These are phyloP conservation scores for Harpalus rufipes DNA, from an alignment of 2,888 invertebrate genomes.

Conservation along the genomic window DNA sequence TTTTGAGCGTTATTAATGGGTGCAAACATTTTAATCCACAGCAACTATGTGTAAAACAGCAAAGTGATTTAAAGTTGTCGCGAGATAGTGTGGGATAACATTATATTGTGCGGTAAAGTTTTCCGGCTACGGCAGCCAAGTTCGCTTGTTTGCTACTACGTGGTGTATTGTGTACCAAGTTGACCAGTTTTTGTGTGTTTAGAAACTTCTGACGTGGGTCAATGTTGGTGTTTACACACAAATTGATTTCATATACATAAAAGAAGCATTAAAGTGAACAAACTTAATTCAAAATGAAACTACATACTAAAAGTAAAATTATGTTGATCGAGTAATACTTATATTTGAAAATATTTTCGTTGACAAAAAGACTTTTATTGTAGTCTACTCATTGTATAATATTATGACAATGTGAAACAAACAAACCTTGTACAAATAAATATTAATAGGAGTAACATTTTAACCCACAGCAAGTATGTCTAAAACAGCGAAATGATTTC, in stretches of 20 bases:
- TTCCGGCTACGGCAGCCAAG: slow-evolving; percentile 21
- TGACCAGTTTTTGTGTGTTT: slow-evolving; percentile 43
- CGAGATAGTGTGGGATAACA: slow-evolving; percentile 2
- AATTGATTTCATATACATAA: slow-evolving; percentile 1
- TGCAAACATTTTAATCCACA: slow-evolving; percentile 32
- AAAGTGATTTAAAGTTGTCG: slow-evolving; percentile 15
- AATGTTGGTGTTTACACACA: neutral
- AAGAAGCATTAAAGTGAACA: neutral
- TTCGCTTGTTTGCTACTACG: slow-evolving; percentile 6
- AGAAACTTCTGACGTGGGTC: slow-evolving; percentile 22
- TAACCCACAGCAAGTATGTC: too few species aligned
- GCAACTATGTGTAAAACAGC: slow-evolving; percentile 11
- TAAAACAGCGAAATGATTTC: too few species aligned
- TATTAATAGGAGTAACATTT: too few species aligned
- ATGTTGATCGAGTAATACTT: too few species aligned
- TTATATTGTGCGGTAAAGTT: slow-evolving; percentile 21
- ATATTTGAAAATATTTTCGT: too few species aligned
- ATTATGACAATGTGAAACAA: too few species aligned
- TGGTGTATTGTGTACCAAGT: slow-evolving; percentile 29
- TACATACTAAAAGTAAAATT: neutral
- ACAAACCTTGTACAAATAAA: too few species aligned
- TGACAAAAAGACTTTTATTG: too few species aligned
- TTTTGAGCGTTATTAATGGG: slow-evolving; percentile 39
- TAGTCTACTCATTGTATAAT: too few species aligned
- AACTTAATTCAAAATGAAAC: neutral